Evolutionary conservation across 2,797 vertebrate species (phyloP), one percentile per base, ranked within the genome.

Genomic region (Amazona ochrocephala): DNA sequence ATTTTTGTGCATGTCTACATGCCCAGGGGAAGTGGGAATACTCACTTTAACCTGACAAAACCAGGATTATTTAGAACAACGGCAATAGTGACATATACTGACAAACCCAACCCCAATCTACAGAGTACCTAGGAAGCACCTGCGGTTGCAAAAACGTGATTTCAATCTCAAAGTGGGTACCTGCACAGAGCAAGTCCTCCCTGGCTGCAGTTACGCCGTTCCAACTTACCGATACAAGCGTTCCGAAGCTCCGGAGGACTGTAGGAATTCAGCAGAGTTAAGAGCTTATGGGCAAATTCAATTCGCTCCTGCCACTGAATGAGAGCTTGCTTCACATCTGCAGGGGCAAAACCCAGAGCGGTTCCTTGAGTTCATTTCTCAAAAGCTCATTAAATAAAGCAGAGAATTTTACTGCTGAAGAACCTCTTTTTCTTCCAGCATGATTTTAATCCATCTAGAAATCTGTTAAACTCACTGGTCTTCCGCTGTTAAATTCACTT

Each of bases 271-370:
- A 99, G 98, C 83, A 99, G 98, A 32, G 99, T 99, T 95, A 99
- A 98, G 85, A 99, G 98, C 96, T 99, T 99, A 97, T 99, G 99
- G 93, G 99, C 99, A 95, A 99, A 99, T 98, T 99, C 99, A 82
- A 99, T 99, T 97, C 99, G 98, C 96, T 99, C 99, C 97, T 99
- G 99, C 99, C 99, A 99, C 97, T 99, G 99, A 97, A 99, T 99
- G 97, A 99, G 98, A 87, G 99, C 99, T 98, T 99, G 99, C 90
- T 99, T 99, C 97, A 99, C 99, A 97, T 99, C 99, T 99, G 97
- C 85, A 97, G 95, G 96, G 29, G 96, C n/a, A 97, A 97, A 96
- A 84, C 1, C 45, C 50, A 93, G 65, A 84, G 41, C 68, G 79
- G 90, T 56, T 90, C 73, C 22, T 75, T 94, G 16, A 91, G 44